Evolutionary conservation across 2,797 vertebrate genomes (phyloP).

Genomic region (Xenopus petersii): DNA sequence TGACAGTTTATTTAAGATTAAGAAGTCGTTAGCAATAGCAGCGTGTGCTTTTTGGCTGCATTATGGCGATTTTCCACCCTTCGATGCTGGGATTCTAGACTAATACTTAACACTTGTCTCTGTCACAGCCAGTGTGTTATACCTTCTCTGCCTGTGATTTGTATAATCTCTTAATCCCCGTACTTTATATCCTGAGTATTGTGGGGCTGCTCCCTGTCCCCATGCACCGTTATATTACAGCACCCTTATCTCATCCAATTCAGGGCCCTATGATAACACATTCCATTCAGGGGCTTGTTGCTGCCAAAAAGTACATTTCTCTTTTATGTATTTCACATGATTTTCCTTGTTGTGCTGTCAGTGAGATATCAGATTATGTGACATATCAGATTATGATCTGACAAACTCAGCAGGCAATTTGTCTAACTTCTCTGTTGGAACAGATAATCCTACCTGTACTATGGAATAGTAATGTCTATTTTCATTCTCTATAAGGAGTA

Average conservation of each 20-base stretch:
- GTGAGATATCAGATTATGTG: too few relatives aligned
- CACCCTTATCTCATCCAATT: slow-evolving; percentile 12
- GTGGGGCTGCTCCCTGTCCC: neutral
- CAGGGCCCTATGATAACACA: slow-evolving; percentile 8
- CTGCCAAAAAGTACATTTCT: too few relatives aligned
- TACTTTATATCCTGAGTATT: slow-evolving; percentile 4
- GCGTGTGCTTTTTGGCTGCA: neutral
- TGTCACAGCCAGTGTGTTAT: slow-evolving; percentile 1
- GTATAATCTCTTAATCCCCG: slow-evolving; percentile 1
- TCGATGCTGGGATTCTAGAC: neutral
- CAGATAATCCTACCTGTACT: too few relatives aligned
- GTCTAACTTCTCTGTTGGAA: too few relatives aligned
- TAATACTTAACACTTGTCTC: slow-evolving; percentile 6
- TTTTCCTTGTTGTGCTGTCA: too few relatives aligned
- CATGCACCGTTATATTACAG: neutral
- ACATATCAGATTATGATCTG: too few relatives aligned
- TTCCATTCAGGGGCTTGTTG: neutral
- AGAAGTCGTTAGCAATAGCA: neutral
- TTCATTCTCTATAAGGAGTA: too few relatives aligned
- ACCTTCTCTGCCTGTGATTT: slow-evolving; percentile 3
- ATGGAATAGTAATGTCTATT: too few relatives aligned
- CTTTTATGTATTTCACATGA: too few relatives aligned
- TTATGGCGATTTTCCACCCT: neutral
- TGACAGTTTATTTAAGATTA: neutral
- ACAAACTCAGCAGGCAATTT: too few relatives aligned